Conservation (phyloP, 2,888 invertebrate genomes). For the Ormyrus nitidulus region DNA sequence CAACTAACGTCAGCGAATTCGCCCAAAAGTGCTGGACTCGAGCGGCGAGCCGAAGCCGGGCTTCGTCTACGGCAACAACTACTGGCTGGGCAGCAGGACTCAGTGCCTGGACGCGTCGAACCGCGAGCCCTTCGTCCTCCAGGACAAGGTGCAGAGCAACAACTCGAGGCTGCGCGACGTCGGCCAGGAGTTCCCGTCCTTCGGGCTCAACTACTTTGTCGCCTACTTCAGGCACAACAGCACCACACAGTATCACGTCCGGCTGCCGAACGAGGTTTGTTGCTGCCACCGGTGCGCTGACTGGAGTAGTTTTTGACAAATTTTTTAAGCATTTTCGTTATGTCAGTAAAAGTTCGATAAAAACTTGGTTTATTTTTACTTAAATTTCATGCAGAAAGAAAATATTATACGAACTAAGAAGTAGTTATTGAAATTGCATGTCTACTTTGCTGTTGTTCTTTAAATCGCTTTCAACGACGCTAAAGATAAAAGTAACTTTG, state of each 20-base stretch:
- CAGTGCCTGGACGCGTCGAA: constrained; percentile 76
- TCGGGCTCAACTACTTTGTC: constrained; percentile 70
- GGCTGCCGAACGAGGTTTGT: constrained; percentile 72
- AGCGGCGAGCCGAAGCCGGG: constrained; percentile 78
- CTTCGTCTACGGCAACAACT: constrained; percentile 79
- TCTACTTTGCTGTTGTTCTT: constrained; percentile 15
- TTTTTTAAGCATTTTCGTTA: too few relatives aligned
- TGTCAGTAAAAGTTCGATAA: too few relatives aligned
- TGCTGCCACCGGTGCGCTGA: too few relatives aligned
- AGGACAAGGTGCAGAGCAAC: constrained; percentile 62
- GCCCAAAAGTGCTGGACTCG: constrained; percentile 76
- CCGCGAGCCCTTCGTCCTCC: constrained; percentile 65
- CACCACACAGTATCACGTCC: constrained; percentile 73
- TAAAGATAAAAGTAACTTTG: constrained; percentile 46
- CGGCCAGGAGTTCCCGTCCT: constrained; percentile 74
- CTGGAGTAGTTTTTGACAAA: too few relatives aligned
- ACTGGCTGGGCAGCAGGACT: constrained; percentile 78
- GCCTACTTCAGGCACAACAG: constrained; percentile 75
- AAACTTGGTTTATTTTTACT: too few relatives aligned
- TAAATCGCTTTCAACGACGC: not conserved
- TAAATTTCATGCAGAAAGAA: too few relatives aligned
- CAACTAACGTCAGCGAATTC: too few relatives aligned
- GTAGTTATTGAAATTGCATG: too few relatives aligned
- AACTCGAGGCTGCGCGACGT: constrained; percentile 65
- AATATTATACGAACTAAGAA: too few relatives aligned